Evolutionary conservation across 35 echinoderm and acorn worm species (phyloP).

Genomic region (Hemicentrotus pulcherrimus): DNA sequence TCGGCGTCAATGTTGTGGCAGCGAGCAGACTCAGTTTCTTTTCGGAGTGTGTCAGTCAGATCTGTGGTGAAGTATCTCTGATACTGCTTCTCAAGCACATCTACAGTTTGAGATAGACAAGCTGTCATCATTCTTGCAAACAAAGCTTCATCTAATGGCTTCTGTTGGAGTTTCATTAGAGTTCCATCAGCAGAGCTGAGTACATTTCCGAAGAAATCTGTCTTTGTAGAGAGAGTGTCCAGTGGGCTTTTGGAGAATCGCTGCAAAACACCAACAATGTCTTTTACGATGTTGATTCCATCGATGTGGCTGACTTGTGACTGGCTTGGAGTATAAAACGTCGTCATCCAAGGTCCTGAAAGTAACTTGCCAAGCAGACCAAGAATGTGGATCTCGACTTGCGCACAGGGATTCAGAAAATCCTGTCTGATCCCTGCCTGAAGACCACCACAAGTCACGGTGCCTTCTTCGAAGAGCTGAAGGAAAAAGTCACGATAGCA

Average conservation of each 20-base stretch:
- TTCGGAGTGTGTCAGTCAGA: background rate
- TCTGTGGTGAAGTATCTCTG: background rate
- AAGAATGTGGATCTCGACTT: slow-evolving; percentile 2
- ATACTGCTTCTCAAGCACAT: background rate
- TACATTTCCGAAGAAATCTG: background rate
- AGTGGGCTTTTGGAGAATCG: no score
- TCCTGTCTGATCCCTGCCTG: background rate
- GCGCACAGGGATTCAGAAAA: background rate
- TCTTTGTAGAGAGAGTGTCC: background rate
- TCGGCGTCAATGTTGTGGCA: slow-evolving; percentile 30
- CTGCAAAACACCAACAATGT: background rate
- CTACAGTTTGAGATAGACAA: background rate
- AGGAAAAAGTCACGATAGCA: background rate
- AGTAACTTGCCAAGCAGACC: slow-evolving; percentile 22
- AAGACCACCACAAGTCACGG: slow-evolving; percentile 19
- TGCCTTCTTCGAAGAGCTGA: background rate
- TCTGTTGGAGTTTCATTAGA: background rate
- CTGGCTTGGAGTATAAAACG: background rate
- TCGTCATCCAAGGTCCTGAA: background rate
- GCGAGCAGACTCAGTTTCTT: background rate
- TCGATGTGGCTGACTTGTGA: background rate
- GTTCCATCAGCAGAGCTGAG: background rate
- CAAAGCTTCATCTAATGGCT: background rate
- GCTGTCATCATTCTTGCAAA: background rate
- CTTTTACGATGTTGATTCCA: slow-evolving; percentile 11